Percentiles rank a stretch among this genome's conserved stretches.
phyloP scores from a whole-genome alignment of 1,140 invertebrate genomes.

The Calliphora vicina region DNA sequence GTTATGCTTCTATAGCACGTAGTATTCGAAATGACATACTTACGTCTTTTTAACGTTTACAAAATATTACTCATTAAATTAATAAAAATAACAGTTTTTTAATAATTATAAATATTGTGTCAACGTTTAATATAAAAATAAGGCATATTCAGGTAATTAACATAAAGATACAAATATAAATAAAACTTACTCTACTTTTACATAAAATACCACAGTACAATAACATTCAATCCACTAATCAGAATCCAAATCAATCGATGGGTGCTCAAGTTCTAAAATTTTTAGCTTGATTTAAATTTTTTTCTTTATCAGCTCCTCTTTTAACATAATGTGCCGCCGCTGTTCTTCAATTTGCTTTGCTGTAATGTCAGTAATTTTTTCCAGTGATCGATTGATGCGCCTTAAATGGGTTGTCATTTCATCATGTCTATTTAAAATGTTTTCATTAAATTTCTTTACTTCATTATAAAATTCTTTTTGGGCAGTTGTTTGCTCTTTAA shows the following conservation, averaged over 20 bases:
- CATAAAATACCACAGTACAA: neutral
- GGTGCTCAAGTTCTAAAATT: neutral
- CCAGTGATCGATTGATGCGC: neutral
- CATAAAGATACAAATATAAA: too few relatives aligned
- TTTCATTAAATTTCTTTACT: neutral
- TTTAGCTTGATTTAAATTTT: neutral
- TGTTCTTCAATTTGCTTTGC: neutral
- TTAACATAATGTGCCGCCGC: neutral
- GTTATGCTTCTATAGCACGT: neutral
- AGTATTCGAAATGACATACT: neutral
- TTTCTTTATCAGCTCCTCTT: neutral
- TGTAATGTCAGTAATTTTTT: neutral
- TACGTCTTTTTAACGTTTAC: neutral
- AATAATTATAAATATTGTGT: neutral
- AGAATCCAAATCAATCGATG: neutral
- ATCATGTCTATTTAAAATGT: neutral
- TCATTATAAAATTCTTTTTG: neutral
- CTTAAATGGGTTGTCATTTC: neutral
- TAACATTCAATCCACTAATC: neutral
- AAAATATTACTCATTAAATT: neutral
- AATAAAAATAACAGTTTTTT: neutral
- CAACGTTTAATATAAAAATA: too few relatives aligned
- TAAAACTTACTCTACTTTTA: neutral
- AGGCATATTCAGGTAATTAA: too few relatives aligned
- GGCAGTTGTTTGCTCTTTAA: neutral